These are phyloP conservation scores for Scaptomyza tumidula DNA, from an alignment of 2,888 invertebrate species.

Conservation along the genomic window DNA sequence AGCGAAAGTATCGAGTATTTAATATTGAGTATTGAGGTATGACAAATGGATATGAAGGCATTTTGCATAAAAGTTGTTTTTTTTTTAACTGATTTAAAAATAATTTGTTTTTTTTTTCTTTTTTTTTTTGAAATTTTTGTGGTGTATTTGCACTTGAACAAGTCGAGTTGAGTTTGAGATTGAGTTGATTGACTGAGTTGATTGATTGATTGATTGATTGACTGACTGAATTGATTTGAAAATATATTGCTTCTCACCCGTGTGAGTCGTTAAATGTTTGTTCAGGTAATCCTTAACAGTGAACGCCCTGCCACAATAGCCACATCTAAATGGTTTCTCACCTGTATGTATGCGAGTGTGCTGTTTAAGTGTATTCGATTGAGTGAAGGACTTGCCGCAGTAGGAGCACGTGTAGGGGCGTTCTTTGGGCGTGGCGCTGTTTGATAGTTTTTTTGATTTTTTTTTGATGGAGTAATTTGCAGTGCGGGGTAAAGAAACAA, in stretches of 20 bases:
- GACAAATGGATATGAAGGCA: constrained; percentile 70
- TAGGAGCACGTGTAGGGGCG: constrained; percentile 84
- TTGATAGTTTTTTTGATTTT: constrained; percentile 27
- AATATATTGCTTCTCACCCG: constrained; percentile 84
- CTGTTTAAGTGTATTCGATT: constrained; percentile 85
- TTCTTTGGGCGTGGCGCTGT: constrained; percentile 84
- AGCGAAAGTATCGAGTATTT: constrained; percentile 50
- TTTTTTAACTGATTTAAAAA: constrained; percentile 16
- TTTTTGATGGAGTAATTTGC: constrained; percentile 33
- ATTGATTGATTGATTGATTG: constrained; percentile 72
- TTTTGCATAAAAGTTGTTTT: constrained; percentile 54
- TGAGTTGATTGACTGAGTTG: constrained; percentile 49
- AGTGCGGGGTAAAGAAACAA: constrained; percentile 51
- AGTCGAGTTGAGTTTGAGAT: constrained; percentile 57
- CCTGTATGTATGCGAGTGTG: constrained; percentile 85
- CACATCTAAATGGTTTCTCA: constrained; percentile 85
- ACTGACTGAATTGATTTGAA: constrained; percentile 79
- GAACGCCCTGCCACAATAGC: constrained; percentile 85
- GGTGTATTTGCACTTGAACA: constrained; percentile 53
- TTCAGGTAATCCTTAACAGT: constrained; percentile 85
- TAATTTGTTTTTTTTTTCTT: constrained; percentile 27
- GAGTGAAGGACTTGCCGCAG: constrained; percentile 84
- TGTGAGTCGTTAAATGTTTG: constrained; percentile 85
- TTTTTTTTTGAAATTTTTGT: constrained; percentile 19
- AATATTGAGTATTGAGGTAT: constrained; percentile 47